These are phyloP conservation scores for Isichthys henryi DNA, from an alignment of 2,113 vertebrate species.

Conservation along the genomic window DNA sequence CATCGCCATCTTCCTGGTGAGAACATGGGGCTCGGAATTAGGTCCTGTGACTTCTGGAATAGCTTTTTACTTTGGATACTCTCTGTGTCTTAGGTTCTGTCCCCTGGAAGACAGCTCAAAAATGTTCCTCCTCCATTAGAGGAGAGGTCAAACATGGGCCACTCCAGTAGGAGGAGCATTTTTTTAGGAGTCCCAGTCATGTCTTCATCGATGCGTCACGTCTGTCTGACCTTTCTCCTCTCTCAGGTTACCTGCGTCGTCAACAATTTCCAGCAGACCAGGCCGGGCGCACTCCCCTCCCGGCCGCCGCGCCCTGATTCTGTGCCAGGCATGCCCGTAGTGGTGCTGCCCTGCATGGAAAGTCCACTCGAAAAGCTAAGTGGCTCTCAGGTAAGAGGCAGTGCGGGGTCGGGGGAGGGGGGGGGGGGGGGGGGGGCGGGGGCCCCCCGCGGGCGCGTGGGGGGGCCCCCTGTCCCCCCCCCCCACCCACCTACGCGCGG, in stretches of 20 bases:
- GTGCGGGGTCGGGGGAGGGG: constrained; percentile 13
- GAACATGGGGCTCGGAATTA: not conserved
- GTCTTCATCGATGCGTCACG: not conserved
- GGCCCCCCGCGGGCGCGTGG: no score
- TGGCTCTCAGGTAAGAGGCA: constrained; percentile 79
- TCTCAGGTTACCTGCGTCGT: constrained; percentile 64
- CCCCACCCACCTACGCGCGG: no score
- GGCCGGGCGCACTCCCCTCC: constrained; percentile 21
- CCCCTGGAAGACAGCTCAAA: not conserved
- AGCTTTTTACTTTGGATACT: not conserved
- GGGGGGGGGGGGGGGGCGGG: no score
- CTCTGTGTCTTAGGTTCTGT: not conserved
- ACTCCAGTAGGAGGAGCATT: not conserved
- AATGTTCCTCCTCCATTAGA: not conserved
- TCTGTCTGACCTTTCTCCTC: constrained; percentile 15
- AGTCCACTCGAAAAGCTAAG: constrained; percentile 89
- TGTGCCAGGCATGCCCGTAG: constrained; percentile 56
- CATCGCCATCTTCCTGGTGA: constrained; percentile 80
- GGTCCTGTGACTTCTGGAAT: not conserved
- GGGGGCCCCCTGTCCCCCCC: no score
- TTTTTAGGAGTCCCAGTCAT: not conserved
- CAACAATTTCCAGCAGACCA: constrained; percentile 61
- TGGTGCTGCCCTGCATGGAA: constrained; percentile 64
- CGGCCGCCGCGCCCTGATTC: constrained; percentile 46
- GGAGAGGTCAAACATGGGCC: not conserved